These are phyloP conservation scores for Nasonia vitripennis DNA, from an alignment of 1,140 invertebrate species.

Conservation along the genomic window DNA sequence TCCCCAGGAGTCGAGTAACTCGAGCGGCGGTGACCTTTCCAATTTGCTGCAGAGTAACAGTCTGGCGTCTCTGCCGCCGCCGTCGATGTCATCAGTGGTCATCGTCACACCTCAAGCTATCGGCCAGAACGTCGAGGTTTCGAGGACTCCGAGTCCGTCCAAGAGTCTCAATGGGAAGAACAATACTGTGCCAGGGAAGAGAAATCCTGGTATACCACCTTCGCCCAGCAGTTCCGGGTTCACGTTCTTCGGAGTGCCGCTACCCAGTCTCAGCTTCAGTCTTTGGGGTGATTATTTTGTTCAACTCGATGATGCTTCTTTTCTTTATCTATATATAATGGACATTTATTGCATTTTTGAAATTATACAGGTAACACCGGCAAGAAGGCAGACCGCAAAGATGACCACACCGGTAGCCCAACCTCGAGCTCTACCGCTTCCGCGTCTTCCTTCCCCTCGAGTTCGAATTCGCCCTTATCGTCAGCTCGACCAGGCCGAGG, in stretches of 20 bases:
- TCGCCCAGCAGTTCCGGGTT: conserved; percentile 78
- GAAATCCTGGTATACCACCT: conserved; percentile 52
- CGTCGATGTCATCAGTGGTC: conserved; percentile 2
- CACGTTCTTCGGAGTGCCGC: conserved; percentile 89
- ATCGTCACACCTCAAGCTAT: neutral
- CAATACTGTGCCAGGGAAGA: neutral
- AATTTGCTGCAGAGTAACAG: conserved; percentile 6
- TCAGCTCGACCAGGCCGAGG: conserved; percentile 62
- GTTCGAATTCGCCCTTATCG: neutral
- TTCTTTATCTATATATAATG: too few relatives aligned
- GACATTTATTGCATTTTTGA: neutral
- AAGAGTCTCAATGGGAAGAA: neutral
- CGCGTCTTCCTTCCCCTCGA: neutral
- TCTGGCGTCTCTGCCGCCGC: conserved; percentile 19
- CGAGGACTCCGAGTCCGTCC: neutral
- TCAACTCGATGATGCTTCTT: too few relatives aligned
- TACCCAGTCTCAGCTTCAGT: conserved; percentile 84
- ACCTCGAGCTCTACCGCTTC: neutral
- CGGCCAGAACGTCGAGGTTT: neutral
- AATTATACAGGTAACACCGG: conserved; percentile 52
- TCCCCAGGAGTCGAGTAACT: conserved; percentile 74
- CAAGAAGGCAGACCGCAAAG: conserved; percentile 74
- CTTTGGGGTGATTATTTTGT: conserved; percentile 73
- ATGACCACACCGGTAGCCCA: conserved; percentile 62
- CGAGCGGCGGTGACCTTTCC: conserved; percentile 56